Evolutionary conservation across 2,113 vertebrate genomes (phyloP).

Genomic region (Epinephelus fuscoguttatus): DNA sequence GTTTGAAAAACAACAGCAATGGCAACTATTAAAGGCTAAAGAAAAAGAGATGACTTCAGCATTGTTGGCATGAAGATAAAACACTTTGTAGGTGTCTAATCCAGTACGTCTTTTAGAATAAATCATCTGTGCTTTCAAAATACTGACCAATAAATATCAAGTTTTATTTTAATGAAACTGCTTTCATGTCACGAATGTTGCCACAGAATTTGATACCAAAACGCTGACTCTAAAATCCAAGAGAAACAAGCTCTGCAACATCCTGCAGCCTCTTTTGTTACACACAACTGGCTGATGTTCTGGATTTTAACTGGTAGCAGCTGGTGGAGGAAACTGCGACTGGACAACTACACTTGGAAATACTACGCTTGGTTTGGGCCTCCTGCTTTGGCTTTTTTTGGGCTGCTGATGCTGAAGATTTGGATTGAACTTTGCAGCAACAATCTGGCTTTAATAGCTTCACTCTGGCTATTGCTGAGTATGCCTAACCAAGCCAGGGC

Average conservation of each 20-base stretch:
- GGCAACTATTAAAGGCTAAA: too few relatives aligned
- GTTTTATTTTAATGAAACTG: background rate
- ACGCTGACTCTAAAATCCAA: background rate
- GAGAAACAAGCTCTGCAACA: background rate
- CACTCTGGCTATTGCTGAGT: background rate
- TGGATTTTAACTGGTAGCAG: conserved; percentile 1
- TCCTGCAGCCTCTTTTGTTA: background rate
- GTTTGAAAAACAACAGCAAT: too few relatives aligned
- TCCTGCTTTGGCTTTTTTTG: background rate
- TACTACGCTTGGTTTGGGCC: background rate
- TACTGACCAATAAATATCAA: background rate
- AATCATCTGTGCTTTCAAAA: background rate
- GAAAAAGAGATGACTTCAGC: too few relatives aligned
- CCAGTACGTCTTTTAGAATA: too few relatives aligned
- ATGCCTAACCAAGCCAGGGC: background rate
- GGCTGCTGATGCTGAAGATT: background rate
- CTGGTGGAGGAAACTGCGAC: background rate
- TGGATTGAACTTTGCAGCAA: background rate
- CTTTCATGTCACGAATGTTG: background rate
- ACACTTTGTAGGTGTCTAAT: background rate
- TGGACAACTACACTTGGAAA: background rate
- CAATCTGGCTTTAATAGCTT: background rate
- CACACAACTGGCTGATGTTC: background rate
- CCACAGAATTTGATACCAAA: background rate
- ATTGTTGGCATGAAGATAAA: background rate